These are phyloP conservation scores for Lacerta agilis DNA, from an alignment of 2,797 vertebrate species.

Conservation along the genomic window DNA sequence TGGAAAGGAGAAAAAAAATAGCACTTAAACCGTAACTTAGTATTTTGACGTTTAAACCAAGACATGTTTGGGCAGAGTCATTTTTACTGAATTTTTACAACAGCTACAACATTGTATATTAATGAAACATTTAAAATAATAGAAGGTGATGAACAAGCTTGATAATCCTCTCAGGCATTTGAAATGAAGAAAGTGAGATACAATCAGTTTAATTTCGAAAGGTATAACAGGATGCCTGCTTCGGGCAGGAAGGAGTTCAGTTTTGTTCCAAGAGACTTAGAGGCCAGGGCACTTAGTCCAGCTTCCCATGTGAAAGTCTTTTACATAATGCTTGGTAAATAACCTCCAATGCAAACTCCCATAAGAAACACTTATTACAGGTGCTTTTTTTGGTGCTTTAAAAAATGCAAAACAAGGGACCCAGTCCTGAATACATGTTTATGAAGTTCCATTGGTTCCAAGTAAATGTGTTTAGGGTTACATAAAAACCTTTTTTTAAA, in stretches of 20 bases:
- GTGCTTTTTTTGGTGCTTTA: slow-evolving; percentile 6
- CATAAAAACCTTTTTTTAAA: background rate
- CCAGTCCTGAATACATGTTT: slow-evolving; percentile 1
- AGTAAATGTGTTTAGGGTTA: background rate
- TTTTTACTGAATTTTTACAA: slow-evolving; percentile 54
- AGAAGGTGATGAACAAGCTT: slow-evolving; percentile 34
- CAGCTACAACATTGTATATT: slow-evolving; percentile 46
- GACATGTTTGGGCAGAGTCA: background rate
- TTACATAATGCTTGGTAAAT: slow-evolving; percentile 50
- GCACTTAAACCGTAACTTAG: background rate
- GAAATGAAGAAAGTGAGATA: slow-evolving; percentile 40
- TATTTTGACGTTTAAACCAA: background rate
- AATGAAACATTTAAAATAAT: slow-evolving; percentile 55
- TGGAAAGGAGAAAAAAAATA: slow-evolving; percentile 24
- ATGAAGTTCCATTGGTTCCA: slow-evolving; percentile 32
- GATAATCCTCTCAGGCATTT: slow-evolving; percentile 38
- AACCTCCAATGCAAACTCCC: slow-evolving; percentile 62
- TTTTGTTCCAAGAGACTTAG: slow-evolving; percentile 56
- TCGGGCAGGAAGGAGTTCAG: slow-evolving; percentile 20
- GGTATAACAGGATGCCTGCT: slow-evolving; percentile 25
- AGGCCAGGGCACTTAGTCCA: slow-evolving; percentile 39
- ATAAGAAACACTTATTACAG: slow-evolving; percentile 42
- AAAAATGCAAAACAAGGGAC: slow-evolving; percentile 10
- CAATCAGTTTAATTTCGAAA: slow-evolving; percentile 33
- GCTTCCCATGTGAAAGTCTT: slow-evolving; percentile 39